phyloP scores from a whole-genome alignment of 2,888 invertebrate species.

The Pardosa pseudoannulata region DNA sequence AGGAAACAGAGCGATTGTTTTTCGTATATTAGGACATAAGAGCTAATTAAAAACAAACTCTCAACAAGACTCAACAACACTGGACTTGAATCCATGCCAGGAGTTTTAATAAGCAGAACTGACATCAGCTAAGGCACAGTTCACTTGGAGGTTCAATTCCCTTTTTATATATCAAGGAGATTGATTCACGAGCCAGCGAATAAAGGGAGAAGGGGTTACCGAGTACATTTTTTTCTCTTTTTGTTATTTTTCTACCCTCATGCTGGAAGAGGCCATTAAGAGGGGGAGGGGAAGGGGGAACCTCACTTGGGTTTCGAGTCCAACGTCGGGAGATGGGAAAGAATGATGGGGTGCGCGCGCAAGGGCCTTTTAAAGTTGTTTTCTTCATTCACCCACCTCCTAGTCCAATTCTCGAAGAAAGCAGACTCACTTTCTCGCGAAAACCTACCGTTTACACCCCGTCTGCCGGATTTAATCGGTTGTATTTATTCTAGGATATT shows the following conservation, averaged over 20 bases:
- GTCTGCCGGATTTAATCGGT: too few relatives aligned
- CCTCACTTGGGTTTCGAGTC: background rate
- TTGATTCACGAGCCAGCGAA: background rate
- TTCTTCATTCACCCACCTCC: too few relatives aligned
- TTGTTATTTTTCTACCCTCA: background rate
- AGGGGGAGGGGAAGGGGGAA: background rate
- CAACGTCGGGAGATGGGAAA: background rate
- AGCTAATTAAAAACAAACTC: too few relatives aligned
- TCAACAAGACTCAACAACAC: too few relatives aligned
- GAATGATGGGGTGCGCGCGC: background rate
- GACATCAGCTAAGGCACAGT: background rate
- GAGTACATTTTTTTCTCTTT: background rate
- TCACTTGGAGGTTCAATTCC: background rate
- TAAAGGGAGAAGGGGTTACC: background rate
- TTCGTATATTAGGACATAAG: too few relatives aligned
- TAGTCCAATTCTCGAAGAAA: too few relatives aligned
- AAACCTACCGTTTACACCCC: too few relatives aligned
- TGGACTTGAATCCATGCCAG: too few relatives aligned
- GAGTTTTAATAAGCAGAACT: background rate
- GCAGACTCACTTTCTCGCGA: too few relatives aligned
- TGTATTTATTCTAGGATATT: background rate
- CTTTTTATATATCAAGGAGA: background rate
- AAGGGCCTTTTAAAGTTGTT: too few relatives aligned
- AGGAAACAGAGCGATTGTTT: too few relatives aligned
- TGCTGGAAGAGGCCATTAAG: background rate